phyloP scores from a whole-genome alignment of 2,113 vertebrate genomes.

The Athene noctua region DNA sequence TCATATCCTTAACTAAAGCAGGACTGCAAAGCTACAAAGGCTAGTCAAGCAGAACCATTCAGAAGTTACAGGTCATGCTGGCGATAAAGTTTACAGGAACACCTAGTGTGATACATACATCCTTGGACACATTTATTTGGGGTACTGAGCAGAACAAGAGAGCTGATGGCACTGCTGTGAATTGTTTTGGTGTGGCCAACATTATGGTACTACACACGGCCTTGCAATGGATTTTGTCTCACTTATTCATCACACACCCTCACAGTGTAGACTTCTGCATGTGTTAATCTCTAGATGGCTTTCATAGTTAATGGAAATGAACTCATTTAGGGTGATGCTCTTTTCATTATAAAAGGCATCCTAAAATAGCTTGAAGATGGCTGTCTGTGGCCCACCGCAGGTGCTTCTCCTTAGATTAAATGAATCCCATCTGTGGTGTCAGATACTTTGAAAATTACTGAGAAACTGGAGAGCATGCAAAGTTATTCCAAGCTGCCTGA shows the following conservation, averaged over 20 bases:
- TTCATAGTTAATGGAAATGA: background rate
- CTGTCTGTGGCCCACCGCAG: background rate
- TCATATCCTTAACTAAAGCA: background rate
- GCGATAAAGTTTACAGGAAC: background rate
- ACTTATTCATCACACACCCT: too few species aligned
- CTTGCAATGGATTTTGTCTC: background rate
- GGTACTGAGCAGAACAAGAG: background rate
- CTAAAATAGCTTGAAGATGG: background rate
- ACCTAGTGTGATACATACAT: background rate
- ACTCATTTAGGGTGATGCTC: background rate
- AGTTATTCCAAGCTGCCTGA: background rate
- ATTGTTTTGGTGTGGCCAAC: background rate
- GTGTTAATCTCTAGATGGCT: background rate
- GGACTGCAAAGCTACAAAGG: background rate
- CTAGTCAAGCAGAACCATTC: background rate
- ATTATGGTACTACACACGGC: background rate
- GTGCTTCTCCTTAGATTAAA: background rate
- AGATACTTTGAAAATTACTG: background rate
- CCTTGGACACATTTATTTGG: background rate
- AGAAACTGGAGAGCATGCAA: background rate
- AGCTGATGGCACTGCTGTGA: background rate
- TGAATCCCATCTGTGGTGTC: background rate
- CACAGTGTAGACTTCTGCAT: background rate
- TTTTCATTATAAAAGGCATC: background rate
- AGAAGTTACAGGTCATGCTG: background rate